Conservation (phyloP, 2,888 invertebrate genomes). For the Oxycera nigricornis region DNA sequence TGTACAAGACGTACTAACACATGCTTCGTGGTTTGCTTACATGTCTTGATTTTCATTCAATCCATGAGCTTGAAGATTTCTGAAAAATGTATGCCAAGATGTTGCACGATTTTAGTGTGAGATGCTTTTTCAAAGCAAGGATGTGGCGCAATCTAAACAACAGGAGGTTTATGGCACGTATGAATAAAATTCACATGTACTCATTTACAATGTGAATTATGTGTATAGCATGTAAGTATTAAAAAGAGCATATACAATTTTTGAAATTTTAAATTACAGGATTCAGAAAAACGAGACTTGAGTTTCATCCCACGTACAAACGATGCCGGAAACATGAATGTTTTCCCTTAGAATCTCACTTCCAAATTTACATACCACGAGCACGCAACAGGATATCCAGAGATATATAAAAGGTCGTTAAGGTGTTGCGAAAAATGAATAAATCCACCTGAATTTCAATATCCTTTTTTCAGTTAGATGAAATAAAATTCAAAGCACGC, state of each 20-base stretch:
- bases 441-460: slow-evolving; percentile 7
- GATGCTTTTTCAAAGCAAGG: neutral
- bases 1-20: slow-evolving; percentile 3
- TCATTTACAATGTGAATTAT: slow-evolving; percentile 36
- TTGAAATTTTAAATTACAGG: neutral
- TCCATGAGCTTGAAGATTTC: neutral
- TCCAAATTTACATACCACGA: neutral
- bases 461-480: too few relatives aligned
- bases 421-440: neutral
- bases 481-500: too few relatives aligned
- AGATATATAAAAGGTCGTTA: neutral
- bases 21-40: slow-evolving; percentile 15
- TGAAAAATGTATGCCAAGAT: slow-evolving; percentile 2
- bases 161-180: neutral
- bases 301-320: neutral
- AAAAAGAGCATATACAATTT: slow-evolving; percentile 3
- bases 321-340: neutral
- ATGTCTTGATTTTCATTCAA: slow-evolving; percentile 13
- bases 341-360: neutral
- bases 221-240: slow-evolving; percentile 17
- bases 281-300: neutral
- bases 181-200: slow-evolving; percentile 16
- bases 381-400: neutral
- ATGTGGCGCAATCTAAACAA: neutral
- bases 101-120: neutral